phyloP scores from a whole-genome alignment of 1,140 invertebrate species.

The Venustaconcha ellipsiformis region DNA sequence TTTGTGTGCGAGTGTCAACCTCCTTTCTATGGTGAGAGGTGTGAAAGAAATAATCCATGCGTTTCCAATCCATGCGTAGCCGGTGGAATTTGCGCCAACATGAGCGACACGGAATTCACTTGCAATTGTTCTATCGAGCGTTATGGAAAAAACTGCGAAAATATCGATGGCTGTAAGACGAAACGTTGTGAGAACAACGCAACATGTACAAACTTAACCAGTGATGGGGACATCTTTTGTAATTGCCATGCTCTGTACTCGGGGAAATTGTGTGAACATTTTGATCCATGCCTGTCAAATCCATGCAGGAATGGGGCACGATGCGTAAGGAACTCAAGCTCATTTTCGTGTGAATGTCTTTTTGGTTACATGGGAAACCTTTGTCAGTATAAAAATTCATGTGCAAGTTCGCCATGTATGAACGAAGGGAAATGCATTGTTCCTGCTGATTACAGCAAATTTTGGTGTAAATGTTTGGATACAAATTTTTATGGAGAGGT shows the following conservation, averaged over 20 bases:
- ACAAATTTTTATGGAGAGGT: constrained; percentile 14
- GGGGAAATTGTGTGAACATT: constrained; percentile 12
- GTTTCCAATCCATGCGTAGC: constrained; percentile 37
- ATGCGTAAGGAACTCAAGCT: background rate
- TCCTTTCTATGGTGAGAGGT: constrained; percentile 49
- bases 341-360: constrained; percentile 28
- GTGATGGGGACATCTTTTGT: constrained; percentile 8
- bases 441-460: background rate
- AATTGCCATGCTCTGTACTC: background rate
- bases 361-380: constrained; percentile 13
- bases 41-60: constrained; percentile 54
- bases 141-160: constrained; percentile 44
- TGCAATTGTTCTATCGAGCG: constrained; percentile 47
- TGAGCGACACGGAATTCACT: constrained; percentile 69
- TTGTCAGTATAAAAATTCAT: constrained; percentile 26
- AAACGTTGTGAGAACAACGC: constrained; percentile 39
- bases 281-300: constrained; percentile 12
- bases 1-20: constrained; percentile 49
- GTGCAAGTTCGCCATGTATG: constrained; percentile 37
- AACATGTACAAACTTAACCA: constrained; percentile 8
- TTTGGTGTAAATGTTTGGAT: constrained; percentile 10
- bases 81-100: constrained; percentile 33
- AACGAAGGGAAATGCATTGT: constrained; percentile 43
- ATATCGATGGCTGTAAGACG: constrained; percentile 36
- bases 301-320: constrained; percentile 29